Evolutionary conservation across 1,140 invertebrate genomes (phyloP), one percentile per base, ranked within the genome.

Genomic region (Archegozetes longisetosus): DNA sequence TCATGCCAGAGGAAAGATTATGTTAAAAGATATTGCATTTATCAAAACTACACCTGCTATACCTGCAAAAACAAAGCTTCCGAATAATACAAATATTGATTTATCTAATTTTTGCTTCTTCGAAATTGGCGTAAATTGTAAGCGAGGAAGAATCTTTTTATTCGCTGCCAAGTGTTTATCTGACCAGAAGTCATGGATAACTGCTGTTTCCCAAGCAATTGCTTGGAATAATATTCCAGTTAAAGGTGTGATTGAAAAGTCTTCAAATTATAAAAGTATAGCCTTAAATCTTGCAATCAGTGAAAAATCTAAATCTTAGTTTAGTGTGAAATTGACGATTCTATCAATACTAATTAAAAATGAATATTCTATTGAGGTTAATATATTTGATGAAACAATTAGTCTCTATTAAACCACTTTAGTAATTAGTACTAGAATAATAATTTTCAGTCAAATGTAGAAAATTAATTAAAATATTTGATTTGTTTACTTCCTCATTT

Each of bases 51-150:
- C 3, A 26, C 14, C 14, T 32, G 17, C 57, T 9, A 27, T 40
- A 2, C 46, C 46, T 9, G 1, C 17, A 12, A 58, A 58, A 46
- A 58, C 57, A 22, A 49, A 28, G 20, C 6, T 51, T 25, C 47
- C 49, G 24, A 63, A 9, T 12, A 51, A 51, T 20, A 51, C 40
- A 12, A 14, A 3, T 17, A 23, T 2, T 28, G 48, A 20, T 58
- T 14, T 4, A 22, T 3, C 14, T n/a, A 14, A 14, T 23, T n/a
- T 14, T 20, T 28, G 48, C 22, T 62, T 47, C 26, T 32, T 62
- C 24, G 51, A 62, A 17, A 49, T 62, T 25, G 61, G 55, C 20
- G 57, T 62, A 23, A n/a, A n/a, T 17, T 46, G 9, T n/a, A 3
- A 25, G 29, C 14, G 46, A 24, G 61, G 61, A 13, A 25, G 61